These are phyloP conservation scores for Lithophane socia DNA, from an alignment of 2,888 invertebrate genomes.

Conservation along the genomic window DNA sequence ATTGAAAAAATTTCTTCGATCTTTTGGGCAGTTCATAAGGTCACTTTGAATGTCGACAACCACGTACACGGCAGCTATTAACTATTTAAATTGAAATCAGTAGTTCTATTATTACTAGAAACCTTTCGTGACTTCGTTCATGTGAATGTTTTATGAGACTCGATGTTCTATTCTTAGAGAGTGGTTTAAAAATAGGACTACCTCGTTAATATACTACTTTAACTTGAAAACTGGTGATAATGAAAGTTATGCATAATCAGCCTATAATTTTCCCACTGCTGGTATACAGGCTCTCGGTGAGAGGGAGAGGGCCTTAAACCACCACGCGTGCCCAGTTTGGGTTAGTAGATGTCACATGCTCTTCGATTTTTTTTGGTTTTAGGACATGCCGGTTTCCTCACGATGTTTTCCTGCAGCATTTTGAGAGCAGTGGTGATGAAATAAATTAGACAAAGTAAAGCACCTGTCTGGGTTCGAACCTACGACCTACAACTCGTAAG, in stretches of 20 bases:
- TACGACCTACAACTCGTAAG: no score
- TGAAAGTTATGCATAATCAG: background rate
- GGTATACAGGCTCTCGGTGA: no score
- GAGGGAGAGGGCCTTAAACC: no score
- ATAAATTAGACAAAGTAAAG: no score
- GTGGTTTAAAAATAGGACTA: background rate
- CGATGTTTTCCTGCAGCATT: no score
- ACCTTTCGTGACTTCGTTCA: slow-evolving; percentile 24
- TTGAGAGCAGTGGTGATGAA: no score
- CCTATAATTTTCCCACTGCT: no score
- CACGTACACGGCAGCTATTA: background rate
- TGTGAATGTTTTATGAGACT: slow-evolving; percentile 30
- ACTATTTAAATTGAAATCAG: slow-evolving; percentile 35
- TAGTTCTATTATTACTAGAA: slow-evolving; percentile 20
- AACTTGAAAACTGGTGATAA: background rate
- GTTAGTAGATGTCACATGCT: no score
- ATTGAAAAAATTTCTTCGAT: slow-evolving; percentile 1
- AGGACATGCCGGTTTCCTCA: no score
- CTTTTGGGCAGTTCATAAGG: slow-evolving; percentile 2
- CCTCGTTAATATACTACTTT: background rate
- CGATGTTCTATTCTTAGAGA: slow-evolving; percentile 5
- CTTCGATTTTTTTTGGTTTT: no score
- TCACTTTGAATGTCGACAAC: slow-evolving; percentile 1
- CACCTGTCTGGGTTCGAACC: no score
- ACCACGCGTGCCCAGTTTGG: no score